These are phyloP conservation scores for Scaeva pyrastri DNA, from an alignment of 2,888 invertebrate species.

Conservation along the genomic window DNA sequence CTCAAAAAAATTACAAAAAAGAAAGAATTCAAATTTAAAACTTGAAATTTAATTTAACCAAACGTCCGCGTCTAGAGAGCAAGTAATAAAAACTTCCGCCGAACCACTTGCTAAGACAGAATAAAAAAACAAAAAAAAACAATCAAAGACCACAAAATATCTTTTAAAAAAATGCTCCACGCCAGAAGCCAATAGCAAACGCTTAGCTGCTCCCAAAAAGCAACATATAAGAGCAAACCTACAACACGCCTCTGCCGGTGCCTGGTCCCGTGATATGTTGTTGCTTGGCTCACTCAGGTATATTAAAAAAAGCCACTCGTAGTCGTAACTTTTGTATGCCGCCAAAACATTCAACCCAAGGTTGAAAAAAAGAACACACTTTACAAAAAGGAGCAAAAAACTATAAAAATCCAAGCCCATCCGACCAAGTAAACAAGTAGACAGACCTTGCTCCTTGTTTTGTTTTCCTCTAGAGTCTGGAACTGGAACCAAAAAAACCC, in stretches of 20 bases:
- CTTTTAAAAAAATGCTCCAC: constrained; percentile 15
- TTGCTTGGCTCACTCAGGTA: constrained; percentile 10
- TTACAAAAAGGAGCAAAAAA: constrained; percentile 1
- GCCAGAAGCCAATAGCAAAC: constrained; percentile 35
- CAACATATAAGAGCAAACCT: constrained; percentile 10
- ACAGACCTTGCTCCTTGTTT: neutral
- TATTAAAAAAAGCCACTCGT: neutral
- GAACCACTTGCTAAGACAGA: neutral
- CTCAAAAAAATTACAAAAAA: constrained; percentile 4
- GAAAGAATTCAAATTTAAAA: constrained; percentile 29
- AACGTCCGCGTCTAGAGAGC: constrained; percentile 44
- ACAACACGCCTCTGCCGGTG: constrained; percentile 4
- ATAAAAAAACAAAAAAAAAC: too few relatives aligned
- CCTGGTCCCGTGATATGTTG: neutral
- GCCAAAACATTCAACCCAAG: constrained; percentile 58
- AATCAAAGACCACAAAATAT: constrained; percentile 18
- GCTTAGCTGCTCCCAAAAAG: constrained; percentile 24
- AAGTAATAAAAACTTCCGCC: constrained; percentile 51
- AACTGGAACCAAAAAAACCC: neutral
- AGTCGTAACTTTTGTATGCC: constrained; percentile 54
- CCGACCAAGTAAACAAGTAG: constrained; percentile 26
- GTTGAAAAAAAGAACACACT: constrained; percentile 22
- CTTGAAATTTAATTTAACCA: constrained; percentile 63
- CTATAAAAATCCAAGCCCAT: constrained; percentile 20
- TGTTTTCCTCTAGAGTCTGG: too few relatives aligned